phyloP scores from a whole-genome alignment of 2,888 invertebrate genomes.

The Agrenia bidenticulata region DNA sequence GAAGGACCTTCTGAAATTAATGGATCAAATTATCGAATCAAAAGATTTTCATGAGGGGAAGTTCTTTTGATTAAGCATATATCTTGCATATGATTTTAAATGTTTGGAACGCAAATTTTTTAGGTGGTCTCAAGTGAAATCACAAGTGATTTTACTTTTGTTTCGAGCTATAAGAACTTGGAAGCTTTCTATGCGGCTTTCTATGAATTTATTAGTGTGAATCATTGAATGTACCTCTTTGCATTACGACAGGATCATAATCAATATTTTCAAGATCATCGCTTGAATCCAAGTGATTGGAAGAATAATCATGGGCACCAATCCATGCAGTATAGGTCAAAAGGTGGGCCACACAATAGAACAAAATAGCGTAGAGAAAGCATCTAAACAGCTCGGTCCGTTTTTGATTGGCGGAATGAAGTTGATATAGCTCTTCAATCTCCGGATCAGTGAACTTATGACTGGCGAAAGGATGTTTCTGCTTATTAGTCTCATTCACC shows the following conservation, averaged over 20 bases:
- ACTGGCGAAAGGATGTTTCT: constrained; percentile 41
- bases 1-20: too few relatives aligned
- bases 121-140: too few relatives aligned
- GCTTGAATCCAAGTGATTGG: neutral
- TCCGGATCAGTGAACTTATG: constrained; percentile 53
- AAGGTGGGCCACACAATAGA: constrained; percentile 49
- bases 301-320: constrained; percentile 13
- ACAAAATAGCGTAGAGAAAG: constrained; percentile 51
- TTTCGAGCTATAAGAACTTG: too few relatives aligned
- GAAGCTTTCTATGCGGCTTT: too few relatives aligned
- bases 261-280: neutral
- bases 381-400: constrained; percentile 50
- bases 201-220: too few relatives aligned
- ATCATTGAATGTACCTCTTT: constrained; percentile 11
- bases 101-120: too few relatives aligned
- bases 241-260: constrained; percentile 19
- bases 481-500: constrained; percentile 40
- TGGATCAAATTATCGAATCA: too few relatives aligned
- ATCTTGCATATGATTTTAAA: too few relatives aligned
- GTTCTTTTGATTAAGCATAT: too few relatives aligned
- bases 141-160: too few relatives aligned
- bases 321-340: constrained; percentile 31
- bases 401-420: constrained; percentile 52
- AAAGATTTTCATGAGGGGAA: too few relatives aligned
- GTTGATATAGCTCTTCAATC: constrained; percentile 52